phyloP scores from a whole-genome alignment of 2,113 vertebrate genomes.

The Cervus canadensis region DNA sequence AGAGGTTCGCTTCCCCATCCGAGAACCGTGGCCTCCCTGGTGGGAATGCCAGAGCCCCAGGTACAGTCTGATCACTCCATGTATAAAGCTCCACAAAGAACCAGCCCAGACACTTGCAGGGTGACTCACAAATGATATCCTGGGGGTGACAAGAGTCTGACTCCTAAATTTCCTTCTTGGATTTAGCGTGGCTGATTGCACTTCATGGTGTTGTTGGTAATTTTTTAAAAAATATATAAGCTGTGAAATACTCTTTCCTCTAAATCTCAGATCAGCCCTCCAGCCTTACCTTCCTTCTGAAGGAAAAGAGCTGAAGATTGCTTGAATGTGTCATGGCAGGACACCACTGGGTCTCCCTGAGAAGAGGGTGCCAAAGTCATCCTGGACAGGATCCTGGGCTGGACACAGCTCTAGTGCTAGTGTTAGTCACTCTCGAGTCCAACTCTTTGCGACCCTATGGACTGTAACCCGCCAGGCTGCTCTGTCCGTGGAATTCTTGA shows the following conservation, averaged over 20 bases:
- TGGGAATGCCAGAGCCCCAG: background rate
- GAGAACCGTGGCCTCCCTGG: background rate
- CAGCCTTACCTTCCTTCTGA: background rate
- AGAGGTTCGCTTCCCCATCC: background rate
- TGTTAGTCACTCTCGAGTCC: fast-evolving
- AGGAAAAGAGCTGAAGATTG: background rate
- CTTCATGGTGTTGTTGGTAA: background rate
- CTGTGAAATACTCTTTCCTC: background rate
- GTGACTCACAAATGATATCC: background rate
- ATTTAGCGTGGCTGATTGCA: background rate
- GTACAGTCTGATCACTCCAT: fast-evolving
- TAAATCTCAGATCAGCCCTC: background rate
- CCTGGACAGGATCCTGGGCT: background rate
- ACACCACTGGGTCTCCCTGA: background rate
- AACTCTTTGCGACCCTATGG: background rate
- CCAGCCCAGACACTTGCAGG: background rate
- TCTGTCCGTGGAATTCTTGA: background rate
- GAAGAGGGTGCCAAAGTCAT: background rate
- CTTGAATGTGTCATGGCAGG: background rate
- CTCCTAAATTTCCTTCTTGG: conserved; percentile 5
- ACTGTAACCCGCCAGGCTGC: background rate
- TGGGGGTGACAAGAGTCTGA: background rate
- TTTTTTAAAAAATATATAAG: background rate
- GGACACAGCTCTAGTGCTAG: background rate
- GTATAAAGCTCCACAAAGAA: background rate